Conservation (phyloP, 1,140 invertebrate genomes). For the Ceratitis capitata region DNA sequence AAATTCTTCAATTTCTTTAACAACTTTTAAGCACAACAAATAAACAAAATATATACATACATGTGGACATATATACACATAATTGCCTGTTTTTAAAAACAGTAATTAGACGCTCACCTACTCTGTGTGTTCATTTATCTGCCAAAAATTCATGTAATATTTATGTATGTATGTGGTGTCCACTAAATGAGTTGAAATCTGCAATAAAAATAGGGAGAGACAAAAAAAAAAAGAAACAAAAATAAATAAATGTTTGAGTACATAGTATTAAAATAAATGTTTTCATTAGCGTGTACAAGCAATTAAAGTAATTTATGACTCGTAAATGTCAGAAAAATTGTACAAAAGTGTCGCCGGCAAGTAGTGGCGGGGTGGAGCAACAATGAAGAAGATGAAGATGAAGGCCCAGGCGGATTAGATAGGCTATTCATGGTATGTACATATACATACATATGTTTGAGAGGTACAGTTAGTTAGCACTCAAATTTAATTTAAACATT, state of each 20-base stretch:
- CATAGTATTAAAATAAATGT: constrained; percentile 8
- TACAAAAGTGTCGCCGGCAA: neutral
- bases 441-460: neutral
- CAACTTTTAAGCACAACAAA: no score
- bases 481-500: no score
- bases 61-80: neutral
- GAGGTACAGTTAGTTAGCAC: neutral
- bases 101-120: neutral
- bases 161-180: neutral
- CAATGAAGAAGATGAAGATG: no score
- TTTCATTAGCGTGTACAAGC: constrained; percentile 20
- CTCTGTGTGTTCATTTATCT: no score
- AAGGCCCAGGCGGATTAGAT: no score
- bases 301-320: constrained; percentile 35
- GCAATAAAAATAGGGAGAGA: neutral
- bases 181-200: neutral
- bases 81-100: neutral
- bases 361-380: no score
- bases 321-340: constrained; percentile 13
- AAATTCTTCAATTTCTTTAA: neutral
- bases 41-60: neutral
- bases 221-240: neutral
- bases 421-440: neutral
- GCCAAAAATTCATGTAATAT: no score
- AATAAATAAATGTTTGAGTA: neutral